Conservation (phyloP, 37 sponge, comb jelly and placozoan species). For the Amphimedon queenslandica region DNA sequence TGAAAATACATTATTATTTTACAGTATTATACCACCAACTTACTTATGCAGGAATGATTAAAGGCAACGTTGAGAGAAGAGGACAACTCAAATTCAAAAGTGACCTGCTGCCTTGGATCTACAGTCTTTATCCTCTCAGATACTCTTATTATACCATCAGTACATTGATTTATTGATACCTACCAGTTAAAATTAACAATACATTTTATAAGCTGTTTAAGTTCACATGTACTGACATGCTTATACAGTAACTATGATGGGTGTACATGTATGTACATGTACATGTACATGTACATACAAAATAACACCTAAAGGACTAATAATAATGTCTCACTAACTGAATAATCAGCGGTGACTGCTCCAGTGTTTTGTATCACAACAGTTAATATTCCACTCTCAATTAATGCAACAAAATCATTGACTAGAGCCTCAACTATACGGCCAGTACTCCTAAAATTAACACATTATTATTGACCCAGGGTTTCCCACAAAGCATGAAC, state of each 20-base stretch:
- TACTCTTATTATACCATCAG: constrained; percentile 70
- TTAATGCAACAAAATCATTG: constrained; percentile 69
- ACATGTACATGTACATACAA: too few relatives aligned
- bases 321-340: constrained; percentile 57
- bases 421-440: constrained; percentile 73
- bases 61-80: constrained; percentile 46
- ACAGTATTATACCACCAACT: background rate
- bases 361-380: constrained; percentile 76
- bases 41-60: constrained; percentile 70
- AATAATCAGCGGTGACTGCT: constrained; percentile 52
- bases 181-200: background rate
- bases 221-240: too few relatives aligned
- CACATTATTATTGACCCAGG: background rate
- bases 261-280: too few relatives aligned
- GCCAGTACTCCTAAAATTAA: constrained; percentile 54
- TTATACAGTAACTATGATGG: too few relatives aligned
- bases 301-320: too few relatives aligned
- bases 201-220: background rate
- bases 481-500: background rate
- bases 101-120: constrained; percentile 47
- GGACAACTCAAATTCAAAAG: constrained; percentile 54
- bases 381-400: constrained; percentile 48
- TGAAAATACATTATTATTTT: background rate
- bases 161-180: constrained; percentile 62
- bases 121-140: constrained; percentile 45